Evolutionary conservation across 2,888 invertebrate species (phyloP), one percentile per base, ranked within the genome.

Genomic region (Herminia tarsipennalis): DNA sequence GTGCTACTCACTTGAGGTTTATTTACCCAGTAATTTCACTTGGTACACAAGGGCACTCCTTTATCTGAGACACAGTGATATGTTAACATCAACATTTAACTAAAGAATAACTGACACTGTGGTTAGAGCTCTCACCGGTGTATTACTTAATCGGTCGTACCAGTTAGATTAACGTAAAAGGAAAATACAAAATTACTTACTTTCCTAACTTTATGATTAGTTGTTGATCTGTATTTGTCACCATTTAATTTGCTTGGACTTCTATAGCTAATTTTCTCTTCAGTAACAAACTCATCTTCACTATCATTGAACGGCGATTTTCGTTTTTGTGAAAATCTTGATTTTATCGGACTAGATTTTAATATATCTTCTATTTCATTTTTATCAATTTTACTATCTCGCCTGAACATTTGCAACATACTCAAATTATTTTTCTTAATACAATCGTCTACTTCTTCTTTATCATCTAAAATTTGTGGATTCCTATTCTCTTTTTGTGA

Each of bases 221-320:
- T 73, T 13, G 66, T 68, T 18, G 70, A 53, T 41, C 56, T 61
- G 16, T 51, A 66, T 16, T 50, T 63, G n/a, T 59, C 48, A 1
- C 49, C 47, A 32, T 56, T 67, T 4, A 33, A 35, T 20, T 53
- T 27, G 16, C 45, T 65, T 10, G 66, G 64, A 66, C 62, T 81
- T 37, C 46, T 58, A 9, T 25, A 43, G 6, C 35, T 39, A n/a
- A 35, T 55, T 36, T 66, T 76, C 1, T 74, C 64, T 29, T 72
- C 68, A 32, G 39, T 47, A 24, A 84, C 71, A 57, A 92, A 92
- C 54, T 92, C 92, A 49, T 92, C 90, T 49, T 92, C 90, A 38
- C 86, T 84, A n/a, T 86, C 82, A 12, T 79, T 69, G 50, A 81
- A 81, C 0, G 50, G 44, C 9, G 81, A 21, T 52, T 74, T 80